These are phyloP conservation scores for Ictidomys tridecemlineatus DNA, from an alignment of 2,113 vertebrate genomes.

Conservation along the genomic window DNA sequence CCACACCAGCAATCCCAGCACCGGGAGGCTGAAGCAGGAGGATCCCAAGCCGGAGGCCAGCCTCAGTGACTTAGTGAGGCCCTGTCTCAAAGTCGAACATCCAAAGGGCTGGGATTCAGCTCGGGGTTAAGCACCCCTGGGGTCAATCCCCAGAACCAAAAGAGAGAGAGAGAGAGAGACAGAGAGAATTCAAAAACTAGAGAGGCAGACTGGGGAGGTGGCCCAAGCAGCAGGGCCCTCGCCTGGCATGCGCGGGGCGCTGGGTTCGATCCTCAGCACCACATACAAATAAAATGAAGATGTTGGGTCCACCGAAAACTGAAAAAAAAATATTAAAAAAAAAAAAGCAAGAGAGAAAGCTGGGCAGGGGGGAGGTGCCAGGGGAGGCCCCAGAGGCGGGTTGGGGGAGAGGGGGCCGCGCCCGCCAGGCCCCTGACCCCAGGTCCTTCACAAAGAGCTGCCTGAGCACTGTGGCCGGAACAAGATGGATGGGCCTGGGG, in stretches of 20 bases:
- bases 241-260: too few relatives aligned
- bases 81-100: background rate
- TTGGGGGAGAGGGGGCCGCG: background rate
- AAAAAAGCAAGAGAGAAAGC: background rate
- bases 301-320: too few relatives aligned
- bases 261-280: too few relatives aligned
- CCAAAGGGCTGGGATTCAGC: background rate
- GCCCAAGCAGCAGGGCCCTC: too few relatives aligned
- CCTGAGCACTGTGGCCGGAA: background rate
- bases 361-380: background rate
- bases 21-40: too few relatives aligned
- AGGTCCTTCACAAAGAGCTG: constrained; percentile 35
- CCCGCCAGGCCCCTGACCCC: constrained; percentile 63
- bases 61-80: too few relatives aligned
- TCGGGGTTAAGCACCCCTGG: background rate
- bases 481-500: constrained; percentile 69
- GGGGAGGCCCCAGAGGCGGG: background rate
- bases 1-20: too few relatives aligned
- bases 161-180: too few relatives aligned
- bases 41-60: too few relatives aligned
- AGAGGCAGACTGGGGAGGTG: too few relatives aligned
- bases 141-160: background rate
- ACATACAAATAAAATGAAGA: too few relatives aligned
- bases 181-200: background rate
- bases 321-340: too few relatives aligned